Percentiles rank a stretch among this genome's conserved stretches.
These are phyloP conservation scores for Acleris sparsana DNA, from an alignment of 2,888 invertebrate genomes.

Conservation along the genomic window DNA sequence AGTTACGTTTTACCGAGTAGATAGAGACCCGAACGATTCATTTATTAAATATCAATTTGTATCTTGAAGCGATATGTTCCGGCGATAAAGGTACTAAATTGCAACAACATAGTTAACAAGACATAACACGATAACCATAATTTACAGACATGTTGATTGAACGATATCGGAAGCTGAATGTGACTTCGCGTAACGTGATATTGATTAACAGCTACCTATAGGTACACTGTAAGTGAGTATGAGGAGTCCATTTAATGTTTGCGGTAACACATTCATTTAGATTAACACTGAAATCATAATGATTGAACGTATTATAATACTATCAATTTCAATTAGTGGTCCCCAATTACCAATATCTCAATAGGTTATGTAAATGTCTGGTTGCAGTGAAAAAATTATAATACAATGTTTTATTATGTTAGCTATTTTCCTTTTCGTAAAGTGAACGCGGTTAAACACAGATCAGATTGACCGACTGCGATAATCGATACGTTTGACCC, in stretches of 20 bases:
- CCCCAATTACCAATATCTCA: neutral
- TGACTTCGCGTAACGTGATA: slow-evolving; percentile 59
- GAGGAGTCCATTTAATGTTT: slow-evolving; percentile 11
- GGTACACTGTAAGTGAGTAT: slow-evolving; percentile 43
- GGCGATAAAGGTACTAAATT: neutral
- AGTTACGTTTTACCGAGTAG: too few species aligned
- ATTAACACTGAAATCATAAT: slow-evolving; percentile 5
- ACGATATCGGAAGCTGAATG: slow-evolving; percentile 65
- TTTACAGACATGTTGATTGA: slow-evolving; percentile 66
- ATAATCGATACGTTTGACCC: slow-evolving; percentile 7
- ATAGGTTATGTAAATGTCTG: neutral
- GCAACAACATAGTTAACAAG: slow-evolving; percentile 27
- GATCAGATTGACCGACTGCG: neutral
- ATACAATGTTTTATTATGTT: too few species aligned
- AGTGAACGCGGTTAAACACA: too few species aligned
- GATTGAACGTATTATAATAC: neutral
- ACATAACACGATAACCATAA: slow-evolving; percentile 64
- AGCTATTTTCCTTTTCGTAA: too few species aligned
- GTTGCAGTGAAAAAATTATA: too few species aligned
- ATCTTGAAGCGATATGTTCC: neutral
- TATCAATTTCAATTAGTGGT: slow-evolving; percentile 2
- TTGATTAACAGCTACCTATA: slow-evolving; percentile 61
- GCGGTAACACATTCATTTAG: slow-evolving; percentile 1
- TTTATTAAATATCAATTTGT: neutral
- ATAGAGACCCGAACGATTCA: too few species aligned